Evolutionary conservation across 2,797 vertebrate genomes (phyloP), one percentile per base, ranked within the genome.

Genomic region (Lerista edwardsae): DNA sequence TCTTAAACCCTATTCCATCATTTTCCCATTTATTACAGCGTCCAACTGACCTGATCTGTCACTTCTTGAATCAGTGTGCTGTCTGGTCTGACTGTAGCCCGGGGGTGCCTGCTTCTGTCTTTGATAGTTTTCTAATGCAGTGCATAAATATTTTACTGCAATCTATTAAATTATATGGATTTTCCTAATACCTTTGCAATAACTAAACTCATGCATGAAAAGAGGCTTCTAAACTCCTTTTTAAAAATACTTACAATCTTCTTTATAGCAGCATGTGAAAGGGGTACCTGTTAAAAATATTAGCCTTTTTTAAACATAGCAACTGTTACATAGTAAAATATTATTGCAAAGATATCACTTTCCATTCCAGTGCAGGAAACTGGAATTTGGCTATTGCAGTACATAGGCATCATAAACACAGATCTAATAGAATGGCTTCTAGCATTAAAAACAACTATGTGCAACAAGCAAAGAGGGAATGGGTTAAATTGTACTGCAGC

Each of bases 131-230:
- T 83, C 75, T 80, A 83, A 51, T 6, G 6, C 80, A 27, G 81
- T 0, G 0, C 84, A 87, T 88, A 93, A 92, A 91, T 86, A 86
- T 86, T 94, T 94, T 87, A 94, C 75, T 87, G 82, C 86, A 87
- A 83, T 76, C 86, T 75, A 65, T 94, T 91, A 94, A 68, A 88
- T 89, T 92, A 90, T 92, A 94, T 93, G 91, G 89, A 88, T 88
- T 12, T 90, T 85, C 80, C 87, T 95, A 93, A 93, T 92, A 92
- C 81, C 88, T 91, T 91, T 92, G 79, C 85, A 90, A 92, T 90
- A 94, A 89, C 88, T 88, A 94, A 94, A 93, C 77, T 90, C 83
- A 79, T 91, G 89, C 77, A 80, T 93, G 92, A 92, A 94, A 81
- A 93, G 80, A 92, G 84, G 86, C 67, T 80, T 94, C 92, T 91